A percentile compares a stretch with the other conserved stretches of the same genome.
Conservation (phyloP, 1,140 invertebrate genomes). For the Papilio helenus region DNA sequence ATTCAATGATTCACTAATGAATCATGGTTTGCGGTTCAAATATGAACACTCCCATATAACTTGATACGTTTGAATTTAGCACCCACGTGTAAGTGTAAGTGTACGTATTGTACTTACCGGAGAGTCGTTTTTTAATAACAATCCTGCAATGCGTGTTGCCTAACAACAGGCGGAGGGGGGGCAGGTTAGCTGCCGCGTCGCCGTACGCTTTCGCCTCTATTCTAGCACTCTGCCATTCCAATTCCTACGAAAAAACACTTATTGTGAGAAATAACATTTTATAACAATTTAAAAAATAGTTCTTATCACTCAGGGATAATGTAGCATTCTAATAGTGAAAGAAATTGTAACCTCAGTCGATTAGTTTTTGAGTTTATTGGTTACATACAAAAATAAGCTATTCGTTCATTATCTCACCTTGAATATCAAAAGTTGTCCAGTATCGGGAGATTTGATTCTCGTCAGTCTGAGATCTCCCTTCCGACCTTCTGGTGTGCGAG, state of each 20-base stretch:
- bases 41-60: too few relatives aligned
- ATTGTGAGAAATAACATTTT: neutral
- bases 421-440: conserved; percentile 96
- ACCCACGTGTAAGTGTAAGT: too few relatives aligned
- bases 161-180: conserved; percentile 95
- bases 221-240: conserved; percentile 97
- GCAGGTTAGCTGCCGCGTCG: conserved; percentile 90
- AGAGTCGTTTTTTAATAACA: conserved; percentile 96
- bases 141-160: conserved; percentile 98
- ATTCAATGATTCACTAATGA: too few relatives aligned
- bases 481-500: conserved; percentile 95
- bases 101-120: conserved; percentile 84
- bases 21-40: too few relatives aligned
- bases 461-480: conserved; percentile 93
- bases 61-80: too few relatives aligned
- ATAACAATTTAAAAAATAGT: too few relatives aligned
- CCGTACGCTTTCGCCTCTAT: conserved; percentile 95
- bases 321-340: too few relatives aligned
- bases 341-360: too few relatives aligned
- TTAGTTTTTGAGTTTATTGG: too few relatives aligned
- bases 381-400: neutral
- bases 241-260: conserved; percentile 83
- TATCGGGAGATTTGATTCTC: conserved; percentile 93
- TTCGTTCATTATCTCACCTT: conserved; percentile 83
- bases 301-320: too few relatives aligned